Percentiles rank a stretch among this genome's conserved stretches.
Conservation (phyloP, 1,140 invertebrate species). For the Scaptomyza graminum region DNA sequence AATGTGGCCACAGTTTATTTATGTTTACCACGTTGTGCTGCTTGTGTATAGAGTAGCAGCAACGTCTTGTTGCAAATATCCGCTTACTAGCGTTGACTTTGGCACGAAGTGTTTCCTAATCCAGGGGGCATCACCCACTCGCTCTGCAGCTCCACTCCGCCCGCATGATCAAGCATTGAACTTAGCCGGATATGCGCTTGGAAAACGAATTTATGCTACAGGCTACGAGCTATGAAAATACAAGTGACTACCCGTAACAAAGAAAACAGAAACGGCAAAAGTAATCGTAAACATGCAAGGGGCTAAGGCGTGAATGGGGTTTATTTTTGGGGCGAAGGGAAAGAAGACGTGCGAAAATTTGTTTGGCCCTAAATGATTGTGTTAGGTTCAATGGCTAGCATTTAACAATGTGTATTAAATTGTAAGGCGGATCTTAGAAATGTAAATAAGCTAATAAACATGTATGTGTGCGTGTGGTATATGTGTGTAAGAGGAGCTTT, state of each 20-base stretch:
- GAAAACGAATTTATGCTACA: slow-evolving; percentile 54
- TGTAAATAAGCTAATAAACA: neutral
- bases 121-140: slow-evolving; percentile 6
- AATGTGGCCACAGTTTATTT: slow-evolving; percentile 53
- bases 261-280: slow-evolving; percentile 45
- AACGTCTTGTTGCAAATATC: slow-evolving; percentile 51
- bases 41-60: neutral
- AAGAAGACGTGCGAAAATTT: neutral
- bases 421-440: neutral
- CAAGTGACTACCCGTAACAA: slow-evolving; percentile 45
- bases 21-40: slow-evolving; percentile 51
- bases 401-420: slow-evolving; percentile 3
- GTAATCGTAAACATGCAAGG: slow-evolving; percentile 47
- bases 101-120: slow-evolving; percentile 55
- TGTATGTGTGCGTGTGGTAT: no score
- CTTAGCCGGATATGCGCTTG: slow-evolving; percentile 65
- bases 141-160: neutral
- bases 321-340: no score
- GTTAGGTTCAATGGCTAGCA: slow-evolving; percentile 6
- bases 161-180: slow-evolving; percentile 13
- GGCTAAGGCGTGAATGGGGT: neutral
- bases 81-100: slow-evolving; percentile 63
- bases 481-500: no score
- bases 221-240: slow-evolving; percentile 38
- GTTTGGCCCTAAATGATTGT: slow-evolving; percentile 21